phyloP scores from a whole-genome alignment of 2,797 vertebrate species.

The Sebastes iracundus region DNA sequence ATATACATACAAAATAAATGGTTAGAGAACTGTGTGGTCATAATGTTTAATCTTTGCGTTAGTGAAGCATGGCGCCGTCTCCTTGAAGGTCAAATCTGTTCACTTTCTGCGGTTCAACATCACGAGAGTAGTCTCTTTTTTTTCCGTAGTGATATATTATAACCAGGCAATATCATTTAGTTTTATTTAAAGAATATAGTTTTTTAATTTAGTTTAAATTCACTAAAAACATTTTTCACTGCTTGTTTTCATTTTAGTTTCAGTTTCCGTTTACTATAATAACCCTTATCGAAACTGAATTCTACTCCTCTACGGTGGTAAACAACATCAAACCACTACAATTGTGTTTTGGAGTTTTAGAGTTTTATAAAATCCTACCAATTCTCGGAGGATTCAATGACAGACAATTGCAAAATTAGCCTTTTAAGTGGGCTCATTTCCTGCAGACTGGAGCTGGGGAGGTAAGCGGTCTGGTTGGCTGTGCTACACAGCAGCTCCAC shows the following conservation, averaged over 20 bases:
- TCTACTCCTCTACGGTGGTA: neutral
- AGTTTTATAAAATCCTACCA: neutral
- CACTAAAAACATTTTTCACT: neutral
- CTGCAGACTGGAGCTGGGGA: conserved; percentile 14
- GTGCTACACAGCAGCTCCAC: conserved; percentile 43
- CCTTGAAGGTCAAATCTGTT: no score
- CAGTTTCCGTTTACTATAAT: neutral
- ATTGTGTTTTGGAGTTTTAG: neutral
- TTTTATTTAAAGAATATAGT: neutral
- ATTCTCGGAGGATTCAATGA: neutral
- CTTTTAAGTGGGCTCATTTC: conserved; percentile 31
- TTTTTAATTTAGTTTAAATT: neutral
- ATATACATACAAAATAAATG: no score
- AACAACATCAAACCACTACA: neutral
- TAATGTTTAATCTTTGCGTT: no score
- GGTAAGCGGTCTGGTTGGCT: conserved; percentile 27
- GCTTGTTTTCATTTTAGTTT: neutral
- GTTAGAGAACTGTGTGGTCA: no score
- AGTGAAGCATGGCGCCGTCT: no score
- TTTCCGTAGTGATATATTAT: no score
- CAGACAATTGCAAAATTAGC: conserved; percentile 25
- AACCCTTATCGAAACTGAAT: neutral
- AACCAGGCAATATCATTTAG: neutral
- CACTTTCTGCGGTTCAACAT: no score
- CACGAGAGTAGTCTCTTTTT: no score